phyloP scores from a whole-genome alignment of 2,113 vertebrate genomes.

The Microcebus tavaratra region DNA sequence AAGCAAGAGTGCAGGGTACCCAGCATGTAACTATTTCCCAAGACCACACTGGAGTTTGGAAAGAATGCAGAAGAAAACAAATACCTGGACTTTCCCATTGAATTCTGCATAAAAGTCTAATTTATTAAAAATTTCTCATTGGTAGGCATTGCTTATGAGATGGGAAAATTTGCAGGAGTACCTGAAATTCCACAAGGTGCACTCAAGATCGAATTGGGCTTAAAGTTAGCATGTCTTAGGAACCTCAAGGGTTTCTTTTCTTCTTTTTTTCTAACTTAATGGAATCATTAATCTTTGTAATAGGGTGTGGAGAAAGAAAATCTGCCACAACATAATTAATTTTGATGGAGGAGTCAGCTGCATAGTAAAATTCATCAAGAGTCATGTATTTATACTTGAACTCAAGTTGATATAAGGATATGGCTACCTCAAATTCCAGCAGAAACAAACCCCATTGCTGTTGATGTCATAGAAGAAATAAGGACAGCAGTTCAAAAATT shows the following conservation, averaged over 20 bases:
- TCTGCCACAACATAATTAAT: background rate
- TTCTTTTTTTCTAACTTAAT: background rate
- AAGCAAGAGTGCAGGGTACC: background rate
- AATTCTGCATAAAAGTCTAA: constrained; percentile 9
- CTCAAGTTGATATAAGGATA: constrained; percentile 11
- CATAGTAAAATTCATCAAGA: background rate
- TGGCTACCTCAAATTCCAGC: background rate
- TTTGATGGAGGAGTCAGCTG: constrained; percentile 39
- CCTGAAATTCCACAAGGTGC: background rate
- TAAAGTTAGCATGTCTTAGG: background rate
- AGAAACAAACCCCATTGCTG: background rate
- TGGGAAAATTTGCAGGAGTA: constrained; percentile 5
- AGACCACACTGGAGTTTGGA: background rate
- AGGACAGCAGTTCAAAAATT: background rate
- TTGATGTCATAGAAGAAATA: constrained; percentile 19
- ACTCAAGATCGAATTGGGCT: background rate
- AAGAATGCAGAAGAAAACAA: background rate
- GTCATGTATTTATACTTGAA: background rate
- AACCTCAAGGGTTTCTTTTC: background rate
- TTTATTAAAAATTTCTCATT: background rate
- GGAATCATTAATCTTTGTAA: background rate
- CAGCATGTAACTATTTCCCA: background rate
- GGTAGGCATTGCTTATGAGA: constrained; percentile 1
- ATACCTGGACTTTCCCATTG: background rate
- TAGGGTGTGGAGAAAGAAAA: background rate